Evolutionary conservation across 2,797 vertebrate species (phyloP).

Genomic region (Hirundo rustica): DNA sequence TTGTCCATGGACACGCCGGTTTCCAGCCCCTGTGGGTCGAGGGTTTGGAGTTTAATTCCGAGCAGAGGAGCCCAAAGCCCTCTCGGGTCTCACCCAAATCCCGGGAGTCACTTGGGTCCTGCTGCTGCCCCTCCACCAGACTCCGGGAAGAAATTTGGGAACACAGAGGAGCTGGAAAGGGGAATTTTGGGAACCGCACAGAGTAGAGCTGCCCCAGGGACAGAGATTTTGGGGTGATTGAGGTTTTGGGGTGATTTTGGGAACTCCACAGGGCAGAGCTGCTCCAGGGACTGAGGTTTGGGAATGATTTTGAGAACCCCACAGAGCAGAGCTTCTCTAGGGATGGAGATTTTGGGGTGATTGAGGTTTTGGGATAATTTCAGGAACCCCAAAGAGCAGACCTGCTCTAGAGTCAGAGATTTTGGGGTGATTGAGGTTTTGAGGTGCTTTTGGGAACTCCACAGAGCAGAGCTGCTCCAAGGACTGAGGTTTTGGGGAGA

Average conservation of each 20-base stretch:
- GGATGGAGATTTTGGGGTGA: no score
- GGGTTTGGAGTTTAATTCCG: background rate
- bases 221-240: background rate
- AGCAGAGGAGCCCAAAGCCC: background rate
- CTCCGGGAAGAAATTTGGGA: background rate
- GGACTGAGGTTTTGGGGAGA: no score
- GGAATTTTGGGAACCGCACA: accelerated
- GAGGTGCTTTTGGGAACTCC: no score
- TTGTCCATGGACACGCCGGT: accelerated
- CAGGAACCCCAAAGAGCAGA: no score
- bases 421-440: no score
- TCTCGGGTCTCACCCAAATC: accelerated
- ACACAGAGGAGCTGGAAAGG: background rate
- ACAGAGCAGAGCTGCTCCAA: no score
- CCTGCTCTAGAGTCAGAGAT: no score
- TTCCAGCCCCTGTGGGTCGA: no score
- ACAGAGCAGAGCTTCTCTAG: background rate
- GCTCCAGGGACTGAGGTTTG: background rate
- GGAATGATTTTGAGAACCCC: no score
- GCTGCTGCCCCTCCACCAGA: background rate
- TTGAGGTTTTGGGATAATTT: no score
- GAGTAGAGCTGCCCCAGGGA: background rate
- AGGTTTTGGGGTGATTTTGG: background rate
- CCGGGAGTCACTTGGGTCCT: background rate
- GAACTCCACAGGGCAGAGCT: background rate